Percentiles rank a stretch among this genome's conserved stretches.
These are phyloP conservation scores for Istiophorus platypterus DNA, from an alignment of 2,113 vertebrate genomes.

Conservation along the genomic window DNA sequence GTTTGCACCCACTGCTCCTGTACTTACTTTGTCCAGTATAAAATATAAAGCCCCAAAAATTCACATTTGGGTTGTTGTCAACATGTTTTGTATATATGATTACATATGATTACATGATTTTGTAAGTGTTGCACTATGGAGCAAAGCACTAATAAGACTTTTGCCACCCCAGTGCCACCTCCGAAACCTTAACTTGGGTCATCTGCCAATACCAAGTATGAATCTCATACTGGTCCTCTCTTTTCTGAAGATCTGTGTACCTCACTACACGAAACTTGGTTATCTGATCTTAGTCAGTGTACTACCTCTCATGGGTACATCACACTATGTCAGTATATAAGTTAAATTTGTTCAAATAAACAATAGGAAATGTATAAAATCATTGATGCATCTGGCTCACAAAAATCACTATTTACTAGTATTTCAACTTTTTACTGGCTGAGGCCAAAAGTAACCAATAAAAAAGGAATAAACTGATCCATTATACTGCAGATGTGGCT, in stretches of 20 bases:
- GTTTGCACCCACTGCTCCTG: slow-evolving; percentile 27
- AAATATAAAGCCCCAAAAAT: background rate
- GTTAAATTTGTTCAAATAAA: background rate
- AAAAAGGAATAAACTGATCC: background rate
- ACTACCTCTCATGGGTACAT: too few relatives aligned
- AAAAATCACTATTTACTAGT: background rate
- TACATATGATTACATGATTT: too few relatives aligned
- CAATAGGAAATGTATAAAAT: background rate
- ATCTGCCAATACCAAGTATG: too few relatives aligned
- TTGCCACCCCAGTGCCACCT: too few relatives aligned
- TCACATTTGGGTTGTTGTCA: background rate
- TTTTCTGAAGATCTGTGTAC: background rate
- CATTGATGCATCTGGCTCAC: too few relatives aligned
- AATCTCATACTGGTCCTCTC: background rate
- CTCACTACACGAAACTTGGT: background rate
- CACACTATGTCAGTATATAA: too few relatives aligned
- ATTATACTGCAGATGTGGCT: background rate
- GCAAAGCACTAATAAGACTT: too few relatives aligned
- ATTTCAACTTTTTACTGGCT: background rate
- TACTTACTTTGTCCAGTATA: background rate
- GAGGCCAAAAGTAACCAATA: background rate
- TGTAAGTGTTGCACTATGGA: background rate
- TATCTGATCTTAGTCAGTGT: background rate
- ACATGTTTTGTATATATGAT: too few relatives aligned
- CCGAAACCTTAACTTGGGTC: too few relatives aligned